Base-by-base conservation (phyloP, 2,113 vertebrate genomes). In the Grallaria varia region DNA sequence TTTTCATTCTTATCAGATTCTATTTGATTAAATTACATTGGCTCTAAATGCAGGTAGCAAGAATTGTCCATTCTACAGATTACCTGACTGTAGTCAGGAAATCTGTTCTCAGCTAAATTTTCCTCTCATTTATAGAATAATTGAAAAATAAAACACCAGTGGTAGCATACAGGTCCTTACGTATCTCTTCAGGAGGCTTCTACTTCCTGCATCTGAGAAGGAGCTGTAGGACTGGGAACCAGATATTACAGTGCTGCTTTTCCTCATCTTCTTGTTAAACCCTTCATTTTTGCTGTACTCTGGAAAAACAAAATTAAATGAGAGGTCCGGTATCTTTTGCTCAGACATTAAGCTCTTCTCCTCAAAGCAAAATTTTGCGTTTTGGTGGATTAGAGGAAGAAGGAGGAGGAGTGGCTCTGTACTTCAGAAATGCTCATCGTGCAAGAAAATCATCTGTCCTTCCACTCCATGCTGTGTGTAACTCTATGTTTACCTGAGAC, bases 381-480 rank as follows among this genome's bases (percentile, higher is more conserved):
- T 90, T 39, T 3, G 2, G 12, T 40, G 14, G 21, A 35, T 10
- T 42, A 35, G 10, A 17, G 35, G 45, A 40, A 71, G 60, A n/a
- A 58, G 33, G 14, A 59, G 30, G 10, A 75, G 14, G 12, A 72
- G 8, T 42, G 24, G 3, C 21, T 84, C 30, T 62, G 16, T 49
- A 19, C 9, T 83, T 76, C 10, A 6, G 45, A 76, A 64, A 4
- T 24, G 13, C 40, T 83, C 21, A 20, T 45, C 12, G 11, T 77
- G 21, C 20, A 58, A 53, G 62, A 49, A 62, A 49, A 37, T 3
- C 0, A 0, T 24, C 17, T 25, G 12, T 79, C 0, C 1, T 83
- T 49, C 31, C 4, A 47, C 30, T 8, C 30, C 11, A 3, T 22
- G 14, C 11, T 77, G 12, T 10, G 5, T 45, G 9, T 14, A 81